phyloP scores from a whole-genome alignment of 1,140 invertebrate species.

The Cyclargus thomasi region DNA sequence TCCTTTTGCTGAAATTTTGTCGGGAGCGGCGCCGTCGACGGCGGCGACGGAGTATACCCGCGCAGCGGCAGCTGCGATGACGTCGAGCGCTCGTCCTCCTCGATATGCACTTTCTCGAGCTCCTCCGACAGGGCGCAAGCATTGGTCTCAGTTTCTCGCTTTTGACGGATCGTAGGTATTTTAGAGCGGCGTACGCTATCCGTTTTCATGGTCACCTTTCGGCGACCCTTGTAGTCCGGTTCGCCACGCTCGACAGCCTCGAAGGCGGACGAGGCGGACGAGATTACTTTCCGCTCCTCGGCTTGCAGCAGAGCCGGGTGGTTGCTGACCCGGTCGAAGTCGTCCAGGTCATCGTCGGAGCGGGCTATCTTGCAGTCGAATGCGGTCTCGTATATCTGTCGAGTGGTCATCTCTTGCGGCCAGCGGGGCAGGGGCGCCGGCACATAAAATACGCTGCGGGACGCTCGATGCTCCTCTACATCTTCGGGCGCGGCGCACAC shows the following conservation, averaged over 20 bases:
- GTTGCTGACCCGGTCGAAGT: slow-evolving; percentile 86
- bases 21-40: slow-evolving; percentile 86
- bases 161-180: slow-evolving; percentile 76
- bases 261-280: slow-evolving; percentile 66
- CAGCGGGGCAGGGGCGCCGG: slow-evolving; percentile 80
- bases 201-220: slow-evolving; percentile 70
- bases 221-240: slow-evolving; percentile 64
- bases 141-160: slow-evolving; percentile 75
- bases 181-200: slow-evolving; percentile 76
- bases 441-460: slow-evolving; percentile 78
- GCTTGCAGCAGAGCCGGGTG: slow-evolving; percentile 83
- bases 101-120: slow-evolving; percentile 78
- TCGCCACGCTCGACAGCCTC: slow-evolving; percentile 66
- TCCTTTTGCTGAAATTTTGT: slow-evolving; percentile 86
- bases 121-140: slow-evolving; percentile 77
- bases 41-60: slow-evolving; percentile 84
- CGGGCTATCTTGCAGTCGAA: slow-evolving; percentile 90
- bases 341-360: slow-evolving; percentile 87
- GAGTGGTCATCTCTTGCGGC: slow-evolving; percentile 77
- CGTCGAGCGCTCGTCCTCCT: slow-evolving; percentile 73
- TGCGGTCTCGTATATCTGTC: slow-evolving; percentile 90
- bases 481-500: slow-evolving; percentile 80
- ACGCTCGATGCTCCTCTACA: slow-evolving; percentile 77
- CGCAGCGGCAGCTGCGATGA: slow-evolving; percentile 74
- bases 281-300: slow-evolving; percentile 67